Percentiles rank a stretch among this genome's conserved stretches.
phyloP scores from a whole-genome alignment of 2,113 vertebrate species.

The Strigops habroptila region DNA sequence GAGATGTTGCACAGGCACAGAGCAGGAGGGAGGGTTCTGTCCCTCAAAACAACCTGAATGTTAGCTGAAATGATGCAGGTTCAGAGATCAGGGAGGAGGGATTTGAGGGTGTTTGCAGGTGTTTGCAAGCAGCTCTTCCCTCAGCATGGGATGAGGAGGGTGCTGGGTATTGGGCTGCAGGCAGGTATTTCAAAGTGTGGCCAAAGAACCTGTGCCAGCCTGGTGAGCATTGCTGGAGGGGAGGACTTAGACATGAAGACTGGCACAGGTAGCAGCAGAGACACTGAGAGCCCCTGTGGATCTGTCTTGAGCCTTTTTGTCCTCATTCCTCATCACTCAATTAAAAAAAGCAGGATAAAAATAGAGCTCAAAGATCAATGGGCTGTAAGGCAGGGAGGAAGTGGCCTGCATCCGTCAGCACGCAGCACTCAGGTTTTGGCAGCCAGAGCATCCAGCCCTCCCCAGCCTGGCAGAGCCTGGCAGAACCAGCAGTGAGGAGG shows the following conservation, averaged over 20 bases:
- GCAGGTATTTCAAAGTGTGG: background rate
- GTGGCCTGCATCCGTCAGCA: background rate
- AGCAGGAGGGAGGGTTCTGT: background rate
- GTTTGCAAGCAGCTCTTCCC: background rate
- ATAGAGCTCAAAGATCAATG: background rate
- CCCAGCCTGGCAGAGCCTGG: no score
- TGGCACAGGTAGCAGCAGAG: background rate
- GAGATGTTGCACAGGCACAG: background rate
- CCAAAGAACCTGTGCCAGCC: background rate
- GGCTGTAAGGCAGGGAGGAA: background rate
- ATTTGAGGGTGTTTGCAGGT: background rate
- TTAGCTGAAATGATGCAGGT: background rate
- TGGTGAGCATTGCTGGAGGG: background rate
- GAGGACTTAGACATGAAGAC: background rate
- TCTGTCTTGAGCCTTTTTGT: background rate
- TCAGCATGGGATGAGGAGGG: background rate
- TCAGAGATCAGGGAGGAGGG: background rate
- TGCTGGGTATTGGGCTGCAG: background rate
- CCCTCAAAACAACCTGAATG: background rate
- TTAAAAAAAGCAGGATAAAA: background rate
- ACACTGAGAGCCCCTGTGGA: fast-evolving
- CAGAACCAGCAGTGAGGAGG: no score
- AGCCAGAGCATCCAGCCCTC: no score
- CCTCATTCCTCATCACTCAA: background rate
- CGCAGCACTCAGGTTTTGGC: background rate